Base-by-base conservation (phyloP, 1,140 invertebrate genomes). In the Spodoptera frugiperda region DNA sequence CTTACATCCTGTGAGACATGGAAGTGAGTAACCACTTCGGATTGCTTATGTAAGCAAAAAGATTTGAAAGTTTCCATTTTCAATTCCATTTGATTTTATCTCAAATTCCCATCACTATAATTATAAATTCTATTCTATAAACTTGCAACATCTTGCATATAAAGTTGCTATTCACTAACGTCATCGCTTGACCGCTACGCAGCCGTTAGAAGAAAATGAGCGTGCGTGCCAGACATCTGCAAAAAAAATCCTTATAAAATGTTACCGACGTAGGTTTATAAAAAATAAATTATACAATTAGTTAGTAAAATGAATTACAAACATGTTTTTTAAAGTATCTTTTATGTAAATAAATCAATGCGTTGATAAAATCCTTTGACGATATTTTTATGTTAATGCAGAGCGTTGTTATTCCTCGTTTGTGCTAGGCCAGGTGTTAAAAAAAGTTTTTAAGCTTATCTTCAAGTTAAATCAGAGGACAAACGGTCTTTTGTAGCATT, bases 361-460 rank as follows among this genome's bases (percentile, higher is more conserved):
- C 4, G n/a, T 9, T 61, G n/a, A 25, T 25, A 17, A 8, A 61
- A 11, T 10, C 33, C 57, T 61, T 44, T n/a, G 33, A 10, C n/a
- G 33, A 44, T 44, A 44, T 44, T 9, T 25, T 57, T 63, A 63
- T 63, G 59, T n/a, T 44, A 39, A 63, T 63, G 10, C 15, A 3
- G 10, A 63, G 12, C 9, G 44, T 39, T 46, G 59, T 63, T 19
- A 63, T 63, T 63, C 14, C 21, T 57, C 9, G 5, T 63, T 63
- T 15, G n/a, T 25, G 44, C 44, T 46, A 19, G 10, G 33, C 15
- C 19, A 63, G 33, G 15, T 12, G 33, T 17, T 17, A 17, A 44
- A 17, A 39, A 12, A 12, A 25, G 46, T 2, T 72, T 73, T 73
- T 51, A 14, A 73, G 71, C 55, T 73, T 61, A 48, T 73, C 55